Conservation (phyloP, 2,888 invertebrate genomes). For the Chrysomela aeneicollis region DNA sequence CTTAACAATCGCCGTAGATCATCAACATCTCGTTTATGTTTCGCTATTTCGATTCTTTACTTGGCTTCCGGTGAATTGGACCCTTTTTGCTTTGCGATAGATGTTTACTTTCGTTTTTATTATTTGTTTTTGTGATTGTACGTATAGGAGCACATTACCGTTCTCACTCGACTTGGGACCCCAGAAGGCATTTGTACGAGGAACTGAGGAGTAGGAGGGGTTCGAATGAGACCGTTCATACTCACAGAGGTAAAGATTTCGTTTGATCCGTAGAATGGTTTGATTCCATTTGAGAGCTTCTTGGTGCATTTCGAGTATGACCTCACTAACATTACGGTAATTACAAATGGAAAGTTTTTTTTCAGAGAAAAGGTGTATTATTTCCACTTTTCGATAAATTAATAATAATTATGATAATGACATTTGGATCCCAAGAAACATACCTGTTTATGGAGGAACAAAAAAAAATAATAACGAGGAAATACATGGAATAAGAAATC, state of each 20-base stretch:
- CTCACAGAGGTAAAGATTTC: conserved; percentile 60
- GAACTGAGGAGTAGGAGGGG: conserved; percentile 80
- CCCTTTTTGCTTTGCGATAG: too few relatives aligned
- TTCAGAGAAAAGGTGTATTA: too few relatives aligned
- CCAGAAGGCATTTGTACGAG: conserved; percentile 88
- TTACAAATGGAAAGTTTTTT: too few relatives aligned
- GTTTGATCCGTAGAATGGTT: conserved; percentile 28
- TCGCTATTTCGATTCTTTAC: too few relatives aligned
- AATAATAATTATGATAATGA: too few relatives aligned
- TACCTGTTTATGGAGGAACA: too few relatives aligned
- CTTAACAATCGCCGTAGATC: too few relatives aligned
- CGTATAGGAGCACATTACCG: conserved; percentile 61
- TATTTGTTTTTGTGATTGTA: conserved; percentile 38
- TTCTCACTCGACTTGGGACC: conserved; percentile 86
- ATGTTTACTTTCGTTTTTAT: not conserved
- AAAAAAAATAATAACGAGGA: too few relatives aligned
- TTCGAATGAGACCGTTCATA: conserved; percentile 73
- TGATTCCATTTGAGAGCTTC: conserved; percentile 25
- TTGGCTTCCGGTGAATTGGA: conserved; percentile 24
- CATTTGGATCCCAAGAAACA: too few relatives aligned
- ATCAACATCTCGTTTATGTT: too few relatives aligned
- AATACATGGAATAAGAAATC: too few relatives aligned
- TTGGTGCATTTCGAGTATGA: conserved; percentile 21
- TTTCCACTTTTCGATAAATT: too few relatives aligned
- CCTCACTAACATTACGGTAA: not conserved